Conservation (phyloP, 2,113 vertebrate species). For the Amblyopsis rosae region DNA sequence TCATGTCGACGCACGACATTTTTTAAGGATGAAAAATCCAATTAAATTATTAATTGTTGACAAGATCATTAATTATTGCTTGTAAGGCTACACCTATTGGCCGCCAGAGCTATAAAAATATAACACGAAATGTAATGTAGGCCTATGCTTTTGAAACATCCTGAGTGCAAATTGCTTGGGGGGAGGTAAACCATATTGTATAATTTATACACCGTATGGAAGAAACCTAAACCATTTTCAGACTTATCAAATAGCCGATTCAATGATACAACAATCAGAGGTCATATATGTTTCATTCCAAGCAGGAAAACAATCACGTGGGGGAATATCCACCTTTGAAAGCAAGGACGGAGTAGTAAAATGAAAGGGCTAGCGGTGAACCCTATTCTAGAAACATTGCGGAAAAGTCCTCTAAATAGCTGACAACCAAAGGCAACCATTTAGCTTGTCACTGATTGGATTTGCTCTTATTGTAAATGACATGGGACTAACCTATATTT, state of each 20-base stretch:
- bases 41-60: conserved; percentile 66
- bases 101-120: conserved; percentile 7
- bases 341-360: neutral
- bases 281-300: conserved; percentile 1
- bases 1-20: conserved; percentile 59
- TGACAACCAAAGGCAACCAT: conserved; percentile 4
- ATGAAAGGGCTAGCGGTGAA: neutral
- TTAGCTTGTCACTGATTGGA: neutral
- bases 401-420: conserved; percentile 17
- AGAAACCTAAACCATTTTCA: neutral
- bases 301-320: neutral
- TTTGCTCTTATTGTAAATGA: neutral
- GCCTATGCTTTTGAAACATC: neutral
- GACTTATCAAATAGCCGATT: too few relatives aligned
- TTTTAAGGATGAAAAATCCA: conserved; percentile 49
- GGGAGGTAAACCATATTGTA: conserved; percentile 38
- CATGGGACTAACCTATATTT: neutral
- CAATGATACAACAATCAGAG: conserved; percentile 3
- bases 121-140: conserved; percentile 10
- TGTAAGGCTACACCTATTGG: conserved; percentile 51
- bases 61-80: conserved; percentile 73
- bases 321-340: neutral
- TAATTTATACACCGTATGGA: conserved; percentile 16
- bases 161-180: conserved; percentile 35
- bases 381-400: conserved; percentile 22